Percentiles rank a stretch among this genome's conserved stretches.
These are phyloP conservation scores for Heliconius hortense DNA, from an alignment of 2,888 invertebrate genomes.

Conservation along the genomic window DNA sequence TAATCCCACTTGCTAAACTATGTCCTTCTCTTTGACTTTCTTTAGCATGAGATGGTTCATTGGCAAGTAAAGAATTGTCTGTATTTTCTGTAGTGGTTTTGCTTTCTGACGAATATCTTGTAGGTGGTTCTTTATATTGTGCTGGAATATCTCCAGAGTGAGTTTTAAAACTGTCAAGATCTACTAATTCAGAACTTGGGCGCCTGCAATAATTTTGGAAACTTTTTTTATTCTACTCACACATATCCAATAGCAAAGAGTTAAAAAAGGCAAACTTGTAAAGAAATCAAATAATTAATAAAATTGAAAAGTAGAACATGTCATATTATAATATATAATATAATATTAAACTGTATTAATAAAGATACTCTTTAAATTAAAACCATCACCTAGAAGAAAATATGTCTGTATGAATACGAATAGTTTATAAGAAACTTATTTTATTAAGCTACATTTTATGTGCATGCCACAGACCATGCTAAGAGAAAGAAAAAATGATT, in stretches of 20 bases:
- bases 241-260: background rate
- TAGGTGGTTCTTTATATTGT: slow-evolving; percentile 77
- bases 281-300: background rate
- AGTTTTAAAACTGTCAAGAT: slow-evolving; percentile 91
- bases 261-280: background rate
- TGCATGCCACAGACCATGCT: background rate
- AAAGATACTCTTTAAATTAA: background rate
- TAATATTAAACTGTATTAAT: background rate
- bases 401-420: background rate
- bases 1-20: slow-evolving; percentile 66
- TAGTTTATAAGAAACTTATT: background rate
- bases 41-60: slow-evolving; percentile 61
- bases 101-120: slow-evolving; percentile 74
- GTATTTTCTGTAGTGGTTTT: slow-evolving; percentile 81
- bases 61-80: slow-evolving; percentile 61
- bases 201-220: slow-evolving; percentile 73
- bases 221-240: background rate
- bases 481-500: background rate
- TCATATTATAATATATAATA: background rate
- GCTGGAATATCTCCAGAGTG: slow-evolving; percentile 82
- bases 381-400: slow-evolving; percentile 14
- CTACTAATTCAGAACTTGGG: slow-evolving; percentile 90
- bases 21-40: slow-evolving; percentile 68
- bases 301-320: background rate
- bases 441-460: background rate